Evolutionary conservation across 2,113 vertebrate genomes (phyloP), one percentile per base, ranked within the genome.

Genomic region (Dasyprocta punctata): DNA sequence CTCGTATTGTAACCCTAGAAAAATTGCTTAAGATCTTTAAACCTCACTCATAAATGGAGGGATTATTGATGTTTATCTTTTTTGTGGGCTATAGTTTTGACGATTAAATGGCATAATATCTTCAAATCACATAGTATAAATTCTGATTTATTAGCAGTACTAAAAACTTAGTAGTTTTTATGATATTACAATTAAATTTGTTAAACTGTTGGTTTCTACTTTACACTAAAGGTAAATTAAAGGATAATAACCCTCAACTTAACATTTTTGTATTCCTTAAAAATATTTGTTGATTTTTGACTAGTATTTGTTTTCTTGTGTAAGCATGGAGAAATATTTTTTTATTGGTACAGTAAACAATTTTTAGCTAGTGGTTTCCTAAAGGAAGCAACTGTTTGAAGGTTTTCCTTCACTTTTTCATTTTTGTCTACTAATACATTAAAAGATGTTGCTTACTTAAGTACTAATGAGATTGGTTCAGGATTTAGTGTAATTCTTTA

Each of bases 51-150:
- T 52, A 80, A 91, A 30, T 33, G 12, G 61, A 19, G 52, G 41
- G 17, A 10, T 84, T 95, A 54, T 41, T 88, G 54, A 44, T 75
- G 44, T n/a, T 65, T 94, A 26, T 80, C n/a, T n/a, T 91, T 67
- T 93, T 87, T 94, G 33, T 1, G 63, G 24, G 7, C n/a, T 96
- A 36, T 94, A 81, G 24, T 89, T 90, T 95, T 90, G 69, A 77
- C 16, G 4, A 73, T 67, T 95, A 92, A 90, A 67, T 86, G 49
- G n/a, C 30, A 63, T 63, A 84, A n/a, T 96, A 26, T 89, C 24
- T n/a, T 89, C 73, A 93, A 92, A 52, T 86, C 91, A 3, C 47
- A 30, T 84, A 56, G 11, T 89, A 82, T 19, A 75, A 83, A 89
- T 60, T 86, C 47, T 92, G 38, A 77, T 8, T 8, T 19, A 63